Conservation (phyloP, 2,113 vertebrate species). For the Oreotrochilus melanogaster region DNA sequence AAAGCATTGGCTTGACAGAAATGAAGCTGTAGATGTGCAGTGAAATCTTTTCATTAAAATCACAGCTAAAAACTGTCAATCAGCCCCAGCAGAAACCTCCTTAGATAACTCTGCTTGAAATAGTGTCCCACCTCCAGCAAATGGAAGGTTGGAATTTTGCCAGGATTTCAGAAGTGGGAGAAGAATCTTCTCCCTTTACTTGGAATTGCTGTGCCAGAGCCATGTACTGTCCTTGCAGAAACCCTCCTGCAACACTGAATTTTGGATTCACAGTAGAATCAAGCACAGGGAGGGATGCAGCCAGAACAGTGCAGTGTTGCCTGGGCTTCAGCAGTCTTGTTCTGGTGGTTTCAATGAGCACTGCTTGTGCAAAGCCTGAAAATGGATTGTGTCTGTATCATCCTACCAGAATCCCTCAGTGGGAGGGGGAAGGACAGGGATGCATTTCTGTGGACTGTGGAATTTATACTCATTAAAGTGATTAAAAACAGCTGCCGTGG, state of each 20-base stretch:
- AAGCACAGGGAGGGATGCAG: neutral
- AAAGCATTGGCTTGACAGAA: neutral
- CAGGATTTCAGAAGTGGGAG: neutral
- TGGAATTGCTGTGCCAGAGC: neutral
- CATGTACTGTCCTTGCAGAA: neutral
- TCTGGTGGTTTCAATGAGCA: neutral
- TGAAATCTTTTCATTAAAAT: constrained; percentile 14
- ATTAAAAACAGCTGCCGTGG: constrained; percentile 16
- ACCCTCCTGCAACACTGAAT: neutral
- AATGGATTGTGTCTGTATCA: neutral
- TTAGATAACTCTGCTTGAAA: constrained; percentile 24
- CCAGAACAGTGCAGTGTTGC: neutral
- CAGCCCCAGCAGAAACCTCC: constrained; percentile 4
- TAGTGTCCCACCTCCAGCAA: neutral
- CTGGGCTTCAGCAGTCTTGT: neutral
- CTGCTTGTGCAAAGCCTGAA: neutral
- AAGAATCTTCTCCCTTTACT: neutral
- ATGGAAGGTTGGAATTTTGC: neutral
- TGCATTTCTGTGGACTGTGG: neutral
- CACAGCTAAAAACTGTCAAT: constrained; percentile 1
- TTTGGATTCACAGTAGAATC: constrained; percentile 8
- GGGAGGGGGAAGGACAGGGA: neutral
- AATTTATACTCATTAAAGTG: constrained; percentile 45
- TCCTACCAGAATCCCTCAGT: neutral
- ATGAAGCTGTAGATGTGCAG: neutral